phyloP scores from a whole-genome alignment of 2,888 invertebrate species.

The Lochmaea crataegi region DNA sequence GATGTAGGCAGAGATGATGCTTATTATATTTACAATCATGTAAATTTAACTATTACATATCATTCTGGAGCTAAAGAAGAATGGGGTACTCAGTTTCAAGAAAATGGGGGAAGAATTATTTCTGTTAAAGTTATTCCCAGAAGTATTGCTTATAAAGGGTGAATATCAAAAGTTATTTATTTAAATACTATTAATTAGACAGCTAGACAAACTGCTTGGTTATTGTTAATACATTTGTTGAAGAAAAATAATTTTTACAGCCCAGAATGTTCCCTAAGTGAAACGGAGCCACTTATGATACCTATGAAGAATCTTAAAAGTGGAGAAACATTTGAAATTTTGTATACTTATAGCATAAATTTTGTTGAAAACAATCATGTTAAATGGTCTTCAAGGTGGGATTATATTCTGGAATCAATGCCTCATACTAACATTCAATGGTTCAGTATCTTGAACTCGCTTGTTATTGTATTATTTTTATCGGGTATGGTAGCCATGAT shows the following conservation, averaged over 20 bases:
- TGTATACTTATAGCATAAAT: slow-evolving; percentile 88
- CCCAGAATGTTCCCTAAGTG: slow-evolving; percentile 47
- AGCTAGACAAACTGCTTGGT: no score
- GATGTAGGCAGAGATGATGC: slow-evolving; percentile 69
- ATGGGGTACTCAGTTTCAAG: slow-evolving; percentile 83
- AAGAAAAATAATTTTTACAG: slow-evolving; percentile 37
- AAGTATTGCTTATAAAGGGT: slow-evolving; percentile 61
- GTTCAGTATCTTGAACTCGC: slow-evolving; percentile 98
- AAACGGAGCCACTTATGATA: slow-evolving; percentile 76
- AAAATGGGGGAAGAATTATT: slow-evolving; percentile 89
- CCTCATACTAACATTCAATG: slow-evolving; percentile 99
- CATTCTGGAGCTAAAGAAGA: slow-evolving; percentile 90
- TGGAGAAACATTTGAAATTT: slow-evolving; percentile 71
- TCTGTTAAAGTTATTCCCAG: slow-evolving; percentile 74
- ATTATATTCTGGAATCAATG: slow-evolving; percentile 98
- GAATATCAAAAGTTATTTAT: slow-evolving; percentile 40
- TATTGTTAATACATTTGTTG: no score
- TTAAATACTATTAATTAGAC: no score
- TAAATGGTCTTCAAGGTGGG: slow-evolving; percentile 99
- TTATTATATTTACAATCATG: slow-evolving; percentile 96
- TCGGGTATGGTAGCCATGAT: slow-evolving; percentile 99
- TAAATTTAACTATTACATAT: slow-evolving; percentile 92
- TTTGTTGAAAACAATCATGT: slow-evolving; percentile 85
- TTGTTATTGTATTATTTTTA: slow-evolving; percentile 96
- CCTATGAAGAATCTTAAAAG: slow-evolving; percentile 67